Conservation (phyloP, 2,797 vertebrate genomes). For the Poeciliopsis presidionis region DNA sequence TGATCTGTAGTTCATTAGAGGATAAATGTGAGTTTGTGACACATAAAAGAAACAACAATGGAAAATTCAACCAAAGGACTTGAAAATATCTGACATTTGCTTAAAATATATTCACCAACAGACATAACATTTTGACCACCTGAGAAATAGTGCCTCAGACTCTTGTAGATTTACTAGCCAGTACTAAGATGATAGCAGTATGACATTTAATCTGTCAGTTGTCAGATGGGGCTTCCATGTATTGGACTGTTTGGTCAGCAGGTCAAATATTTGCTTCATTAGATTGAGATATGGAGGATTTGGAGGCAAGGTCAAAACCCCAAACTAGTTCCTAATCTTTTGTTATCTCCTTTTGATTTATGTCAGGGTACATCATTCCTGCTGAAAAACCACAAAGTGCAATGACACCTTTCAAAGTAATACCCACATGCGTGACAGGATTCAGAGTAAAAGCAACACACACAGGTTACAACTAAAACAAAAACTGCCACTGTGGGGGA, state of each 20-base stretch:
- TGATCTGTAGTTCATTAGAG: slow-evolving; percentile 10
- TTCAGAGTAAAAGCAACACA: background rate
- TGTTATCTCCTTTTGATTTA: background rate
- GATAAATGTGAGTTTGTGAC: slow-evolving; percentile 2
- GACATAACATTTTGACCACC: background rate
- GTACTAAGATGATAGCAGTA: background rate
- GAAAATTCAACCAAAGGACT: background rate
- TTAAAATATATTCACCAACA: slow-evolving; percentile 1
- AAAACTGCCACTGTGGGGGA: background rate
- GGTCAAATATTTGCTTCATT: background rate
- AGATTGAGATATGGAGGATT: background rate
- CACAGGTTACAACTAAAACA: background rate
- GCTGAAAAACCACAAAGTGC: background rate
- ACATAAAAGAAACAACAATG: background rate
- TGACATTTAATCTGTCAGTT: background rate
- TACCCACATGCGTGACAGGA: background rate
- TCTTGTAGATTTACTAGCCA: background rate
- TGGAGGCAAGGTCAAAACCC: background rate
- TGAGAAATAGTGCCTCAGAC: background rate
- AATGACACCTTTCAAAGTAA: background rate
- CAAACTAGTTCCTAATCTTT: background rate
- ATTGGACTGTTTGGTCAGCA: background rate
- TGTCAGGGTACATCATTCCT: background rate
- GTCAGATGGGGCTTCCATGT: background rate
- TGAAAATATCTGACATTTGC: background rate